These are phyloP conservation scores for Colletes collaris DNA, from an alignment of 2,888 invertebrate genomes.

Conservation along the genomic window DNA sequence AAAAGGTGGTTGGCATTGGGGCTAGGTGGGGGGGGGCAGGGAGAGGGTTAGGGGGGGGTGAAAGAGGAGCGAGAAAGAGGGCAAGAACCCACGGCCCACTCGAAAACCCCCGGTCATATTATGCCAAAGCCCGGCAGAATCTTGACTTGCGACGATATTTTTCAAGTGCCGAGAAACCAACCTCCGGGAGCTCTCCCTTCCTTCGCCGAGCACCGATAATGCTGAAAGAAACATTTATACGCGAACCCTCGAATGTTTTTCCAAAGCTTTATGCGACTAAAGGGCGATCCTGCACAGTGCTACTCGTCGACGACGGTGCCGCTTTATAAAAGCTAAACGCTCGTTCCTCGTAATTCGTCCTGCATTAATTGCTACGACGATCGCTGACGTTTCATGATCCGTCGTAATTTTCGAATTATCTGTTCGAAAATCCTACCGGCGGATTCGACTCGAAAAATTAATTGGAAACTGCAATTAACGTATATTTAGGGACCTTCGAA, in stretches of 20 bases:
- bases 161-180: slow-evolving; percentile 73
- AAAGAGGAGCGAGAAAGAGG: slow-evolving; percentile 50
- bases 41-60: slow-evolving; percentile 14
- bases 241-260: slow-evolving; percentile 72
- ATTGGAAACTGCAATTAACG: no score
- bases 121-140: slow-evolving; percentile 72
- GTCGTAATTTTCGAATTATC: no score
- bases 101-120: slow-evolving; percentile 72
- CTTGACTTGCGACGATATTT: slow-evolving; percentile 78
- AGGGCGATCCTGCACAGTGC: slow-evolving; percentile 54
- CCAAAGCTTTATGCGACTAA: slow-evolving; percentile 57
- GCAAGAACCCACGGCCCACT: slow-evolving; percentile 65
- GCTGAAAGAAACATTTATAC: slow-evolving; percentile 76
- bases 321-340: slow-evolving; percentile 40
- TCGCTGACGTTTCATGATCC: neutral
- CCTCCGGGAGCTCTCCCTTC: slow-evolving; percentile 47
- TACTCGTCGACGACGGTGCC: slow-evolving; percentile 44
- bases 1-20: slow-evolving; percentile 27
- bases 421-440: no score
- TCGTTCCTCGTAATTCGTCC: slow-evolving; percentile 26
- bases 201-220: slow-evolving; percentile 74
- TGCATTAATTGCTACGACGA: slow-evolving; percentile 21
- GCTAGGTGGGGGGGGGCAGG: slow-evolving; percentile 2
- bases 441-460: no score
- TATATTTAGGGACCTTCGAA: no score